A percentile compares a stretch with the other conserved stretches of the same genome.
phyloP scores from a whole-genome alignment of 2,888 invertebrate species.

The Bibio marci region DNA sequence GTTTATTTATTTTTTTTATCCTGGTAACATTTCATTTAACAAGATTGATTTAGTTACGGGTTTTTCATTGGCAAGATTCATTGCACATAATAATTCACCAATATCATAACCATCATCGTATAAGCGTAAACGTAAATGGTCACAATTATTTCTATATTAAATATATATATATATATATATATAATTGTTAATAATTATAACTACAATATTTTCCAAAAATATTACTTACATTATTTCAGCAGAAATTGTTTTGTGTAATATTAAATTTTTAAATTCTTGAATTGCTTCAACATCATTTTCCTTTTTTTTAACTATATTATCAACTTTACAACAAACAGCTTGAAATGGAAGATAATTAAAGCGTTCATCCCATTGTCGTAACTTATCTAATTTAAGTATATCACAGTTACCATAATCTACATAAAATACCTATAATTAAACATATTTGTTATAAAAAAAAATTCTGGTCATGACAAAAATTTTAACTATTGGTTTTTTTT shows the following conservation, averaged over 20 bases:
- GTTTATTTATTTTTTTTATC: too few species aligned
- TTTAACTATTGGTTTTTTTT: too few species aligned
- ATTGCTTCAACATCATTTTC: background rate
- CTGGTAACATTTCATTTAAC: too few species aligned
- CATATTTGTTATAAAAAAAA: too few species aligned
- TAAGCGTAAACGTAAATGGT: background rate
- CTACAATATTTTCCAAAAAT: background rate
- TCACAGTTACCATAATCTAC: conserved; percentile 24
- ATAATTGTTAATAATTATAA: too few species aligned
- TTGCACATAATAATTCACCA: conserved; percentile 1
- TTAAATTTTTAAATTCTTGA: background rate
- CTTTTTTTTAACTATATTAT: background rate
- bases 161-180: too few species aligned
- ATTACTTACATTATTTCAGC: conserved; percentile 1
- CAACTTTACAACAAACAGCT: conserved; percentile 18
- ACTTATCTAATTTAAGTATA: conserved; percentile 13
- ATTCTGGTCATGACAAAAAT: too few species aligned
- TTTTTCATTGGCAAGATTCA: background rate
- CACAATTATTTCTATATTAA: background rate
- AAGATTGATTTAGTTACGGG: too few species aligned
- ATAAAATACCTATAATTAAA: conserved; percentile 19
- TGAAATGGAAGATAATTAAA: conserved; percentile 17
- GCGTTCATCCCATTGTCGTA: conserved; percentile 16
- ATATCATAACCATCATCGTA: conserved; percentile 1
- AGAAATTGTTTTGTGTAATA: background rate